A percentile compares a stretch with the other conserved stretches of the same genome.
phyloP scores from a whole-genome alignment of 2,113 vertebrate species.

The Sphyrna mokarran region DNA sequence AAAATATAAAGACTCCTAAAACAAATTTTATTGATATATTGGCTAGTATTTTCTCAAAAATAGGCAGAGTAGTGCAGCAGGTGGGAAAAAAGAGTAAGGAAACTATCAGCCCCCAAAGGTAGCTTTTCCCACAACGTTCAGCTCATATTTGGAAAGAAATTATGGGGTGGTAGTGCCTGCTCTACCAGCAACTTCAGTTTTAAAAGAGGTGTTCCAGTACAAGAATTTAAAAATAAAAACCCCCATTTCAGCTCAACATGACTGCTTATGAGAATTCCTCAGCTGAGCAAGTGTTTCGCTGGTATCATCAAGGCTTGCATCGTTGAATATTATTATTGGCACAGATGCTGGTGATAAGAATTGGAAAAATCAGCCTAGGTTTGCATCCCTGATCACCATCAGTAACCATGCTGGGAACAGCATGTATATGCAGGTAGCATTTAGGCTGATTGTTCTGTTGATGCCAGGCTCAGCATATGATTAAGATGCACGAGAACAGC shows the following conservation, averaged over 20 bases:
- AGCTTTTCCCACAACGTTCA: too few species aligned
- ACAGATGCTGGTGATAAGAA: not conserved
- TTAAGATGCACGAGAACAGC: not conserved
- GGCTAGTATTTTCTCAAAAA: too few species aligned
- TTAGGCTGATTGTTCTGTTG: not conserved
- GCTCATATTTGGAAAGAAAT: too few species aligned
- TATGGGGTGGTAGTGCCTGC: too few species aligned
- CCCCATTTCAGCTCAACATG: too few species aligned
- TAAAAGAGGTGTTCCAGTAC: too few species aligned
- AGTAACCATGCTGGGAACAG: not conserved
- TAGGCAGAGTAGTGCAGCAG: too few species aligned
- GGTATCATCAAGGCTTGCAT: not conserved
- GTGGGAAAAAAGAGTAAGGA: too few species aligned
- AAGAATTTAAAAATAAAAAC: too few species aligned
- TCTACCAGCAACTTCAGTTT: too few species aligned
- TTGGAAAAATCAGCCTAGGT: not conserved
- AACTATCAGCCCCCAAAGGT: too few species aligned
- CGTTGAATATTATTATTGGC: not conserved
- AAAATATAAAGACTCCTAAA: not conserved
- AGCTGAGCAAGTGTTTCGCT: not conserved
- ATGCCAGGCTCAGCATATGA: not conserved
- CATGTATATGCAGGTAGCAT: not conserved
- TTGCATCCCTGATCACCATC: not conserved
- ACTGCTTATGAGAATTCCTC: not conserved
- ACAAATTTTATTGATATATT: not conserved